These are phyloP conservation scores for Euplagia quadripunctaria DNA, from an alignment of 2,888 invertebrate genomes.

Conservation along the genomic window DNA sequence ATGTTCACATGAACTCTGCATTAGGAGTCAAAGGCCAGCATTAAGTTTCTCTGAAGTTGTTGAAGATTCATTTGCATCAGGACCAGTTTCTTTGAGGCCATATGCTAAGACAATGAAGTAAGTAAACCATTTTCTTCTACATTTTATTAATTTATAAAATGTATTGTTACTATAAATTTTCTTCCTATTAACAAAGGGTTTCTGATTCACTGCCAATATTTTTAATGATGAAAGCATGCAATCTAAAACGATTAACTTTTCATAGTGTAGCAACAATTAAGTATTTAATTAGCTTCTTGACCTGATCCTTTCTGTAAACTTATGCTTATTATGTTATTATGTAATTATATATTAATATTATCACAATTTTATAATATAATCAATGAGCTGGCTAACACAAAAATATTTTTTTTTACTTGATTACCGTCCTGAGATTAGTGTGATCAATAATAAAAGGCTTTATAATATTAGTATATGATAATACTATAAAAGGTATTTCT, in stretches of 20 bases:
- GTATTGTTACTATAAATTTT: background rate
- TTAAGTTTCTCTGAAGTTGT: slow-evolving; percentile 94
- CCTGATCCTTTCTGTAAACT: background rate
- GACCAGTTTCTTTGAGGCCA: slow-evolving; percentile 89
- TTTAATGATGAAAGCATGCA: background rate
- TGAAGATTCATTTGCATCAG: slow-evolving; percentile 91
- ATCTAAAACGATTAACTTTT: background rate
- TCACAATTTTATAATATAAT: background rate
- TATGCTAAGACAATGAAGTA: slow-evolving; percentile 89
- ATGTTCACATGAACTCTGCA: slow-evolving; percentile 92
- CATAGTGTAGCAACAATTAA: background rate
- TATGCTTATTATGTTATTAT: background rate
- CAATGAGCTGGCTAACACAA: background rate
- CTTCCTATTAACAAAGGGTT: background rate
- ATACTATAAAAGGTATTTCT: too few species aligned
- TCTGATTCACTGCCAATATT: background rate
- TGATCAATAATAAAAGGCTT: background rate
- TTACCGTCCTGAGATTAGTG: background rate
- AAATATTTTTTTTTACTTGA: background rate
- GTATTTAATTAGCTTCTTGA: background rate
- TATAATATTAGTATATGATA: too few species aligned
- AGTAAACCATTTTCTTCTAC: slow-evolving; percentile 55
- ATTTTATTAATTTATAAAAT: background rate
- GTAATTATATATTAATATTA: too few species aligned
- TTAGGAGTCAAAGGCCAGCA: slow-evolving; percentile 89